Conservation (phyloP, 2,888 invertebrate genomes). For the Nomada ferruginata region DNA sequence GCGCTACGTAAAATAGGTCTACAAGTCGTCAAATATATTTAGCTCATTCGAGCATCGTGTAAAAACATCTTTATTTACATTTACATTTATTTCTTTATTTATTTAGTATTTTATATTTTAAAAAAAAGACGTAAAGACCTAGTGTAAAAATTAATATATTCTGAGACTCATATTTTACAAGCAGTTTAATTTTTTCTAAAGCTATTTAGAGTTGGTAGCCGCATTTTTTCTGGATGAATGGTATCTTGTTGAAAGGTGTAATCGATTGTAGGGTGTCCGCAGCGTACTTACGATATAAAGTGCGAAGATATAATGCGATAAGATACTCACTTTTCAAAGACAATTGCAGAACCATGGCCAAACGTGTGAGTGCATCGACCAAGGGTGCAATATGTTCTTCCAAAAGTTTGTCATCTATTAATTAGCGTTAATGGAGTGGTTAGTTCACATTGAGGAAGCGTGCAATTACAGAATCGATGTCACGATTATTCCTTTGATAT, state of each 20-base stretch:
- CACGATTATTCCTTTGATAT: slow-evolving; percentile 23
- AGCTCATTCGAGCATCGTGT: too few relatives aligned
- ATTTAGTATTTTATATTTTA: too few relatives aligned
- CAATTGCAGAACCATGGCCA: slow-evolving; percentile 88
- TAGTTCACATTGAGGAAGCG: slow-evolving; percentile 20
- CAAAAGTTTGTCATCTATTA: slow-evolving; percentile 84
- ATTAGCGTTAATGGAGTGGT: slow-evolving; percentile 70
- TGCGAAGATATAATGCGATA: background rate
- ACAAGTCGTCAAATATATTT: too few relatives aligned
- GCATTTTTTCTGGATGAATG: too few relatives aligned
- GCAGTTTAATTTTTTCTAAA: background rate
- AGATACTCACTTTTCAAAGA: slow-evolving; percentile 88
- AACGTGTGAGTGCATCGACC: slow-evolving; percentile 87
- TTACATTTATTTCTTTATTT: too few relatives aligned
- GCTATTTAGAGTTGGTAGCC: too few relatives aligned
- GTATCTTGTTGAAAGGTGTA: background rate
- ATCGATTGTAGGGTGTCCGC: background rate
- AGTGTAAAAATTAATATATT: too few relatives aligned
- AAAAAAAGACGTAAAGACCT: too few relatives aligned
- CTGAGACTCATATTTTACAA: too few relatives aligned
- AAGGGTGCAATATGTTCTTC: slow-evolving; percentile 87
- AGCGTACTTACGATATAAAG: background rate
- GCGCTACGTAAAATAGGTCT: too few relatives aligned
- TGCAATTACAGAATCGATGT: slow-evolving; percentile 3
- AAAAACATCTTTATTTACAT: too few relatives aligned